phyloP scores from a whole-genome alignment of 1,140 invertebrate species.

The Diabrotica undecimpunctata region DNA sequence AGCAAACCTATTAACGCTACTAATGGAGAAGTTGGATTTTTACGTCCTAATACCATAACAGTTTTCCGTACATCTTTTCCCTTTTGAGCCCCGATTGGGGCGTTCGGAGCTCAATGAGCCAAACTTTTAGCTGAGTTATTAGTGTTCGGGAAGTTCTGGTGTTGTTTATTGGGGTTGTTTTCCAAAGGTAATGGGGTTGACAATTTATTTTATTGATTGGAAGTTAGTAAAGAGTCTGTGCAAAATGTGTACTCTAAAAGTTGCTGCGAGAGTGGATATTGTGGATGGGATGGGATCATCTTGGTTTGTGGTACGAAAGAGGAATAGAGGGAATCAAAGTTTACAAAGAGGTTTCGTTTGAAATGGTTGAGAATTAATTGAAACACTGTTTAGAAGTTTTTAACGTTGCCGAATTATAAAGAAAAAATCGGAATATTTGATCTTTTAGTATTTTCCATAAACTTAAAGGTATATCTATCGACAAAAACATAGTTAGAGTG shows the following conservation, averaged over 20 bases:
- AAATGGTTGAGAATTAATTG: no score
- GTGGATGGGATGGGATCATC: not conserved
- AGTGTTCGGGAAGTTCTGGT: slow-evolving; percentile 11
- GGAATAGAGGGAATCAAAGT: not conserved
- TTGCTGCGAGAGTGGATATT: not conserved
- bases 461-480: no score
- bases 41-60: not conserved
- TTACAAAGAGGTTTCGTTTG: not conserved
- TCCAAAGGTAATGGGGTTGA: slow-evolving; percentile 15
- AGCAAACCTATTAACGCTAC: slow-evolving; percentile 2
- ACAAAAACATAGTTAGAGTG: no score
- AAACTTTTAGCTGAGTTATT: slow-evolving; percentile 11
- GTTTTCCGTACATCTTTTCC: slow-evolving; percentile 8
- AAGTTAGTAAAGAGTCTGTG: slow-evolving; percentile 5
- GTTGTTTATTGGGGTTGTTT: slow-evolving; percentile 18
- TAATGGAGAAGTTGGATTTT: slow-evolving; percentile 1
- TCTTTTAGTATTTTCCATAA: no score
- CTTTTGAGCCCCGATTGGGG: not conserved
- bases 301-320: slow-evolving; percentile 2
- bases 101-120: slow-evolving; percentile 6
- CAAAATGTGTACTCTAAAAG: not conserved
- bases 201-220: slow-evolving; percentile 16
- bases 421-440: no score
- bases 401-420: no score
- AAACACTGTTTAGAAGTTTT: no score